phyloP scores from a whole-genome alignment of 2,797 vertebrate genomes.

The Nasua narica region DNA sequence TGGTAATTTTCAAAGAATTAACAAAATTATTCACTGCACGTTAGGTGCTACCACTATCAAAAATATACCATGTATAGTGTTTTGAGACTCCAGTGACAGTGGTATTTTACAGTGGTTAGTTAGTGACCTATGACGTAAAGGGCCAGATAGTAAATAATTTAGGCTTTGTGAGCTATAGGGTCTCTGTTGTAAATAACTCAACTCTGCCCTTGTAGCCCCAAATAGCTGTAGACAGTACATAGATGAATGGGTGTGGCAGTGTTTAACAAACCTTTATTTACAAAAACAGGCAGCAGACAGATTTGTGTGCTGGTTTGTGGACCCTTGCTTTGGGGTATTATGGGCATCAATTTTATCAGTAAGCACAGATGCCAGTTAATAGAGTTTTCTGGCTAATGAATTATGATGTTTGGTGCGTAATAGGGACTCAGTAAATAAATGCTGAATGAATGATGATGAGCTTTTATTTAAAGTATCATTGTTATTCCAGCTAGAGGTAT shows the following conservation, averaged over 20 bases:
- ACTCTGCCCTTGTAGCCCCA: neutral
- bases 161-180: neutral
- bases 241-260: neutral
- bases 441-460: neutral
- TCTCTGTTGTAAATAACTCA: neutral
- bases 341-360: neutral
- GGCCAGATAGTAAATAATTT: neutral
- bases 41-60: neutral
- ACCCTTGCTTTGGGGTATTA: neutral
- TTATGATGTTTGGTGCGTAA: neutral
- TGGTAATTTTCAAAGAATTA: conserved; percentile 26
- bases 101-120: neutral
- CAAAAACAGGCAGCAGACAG: neutral
- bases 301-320: neutral
- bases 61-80: neutral
- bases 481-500: neutral
- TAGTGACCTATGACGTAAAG: neutral
- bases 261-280: conserved; percentile 17
- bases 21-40: neutral
- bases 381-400: neutral
- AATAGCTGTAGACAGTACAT: neutral
- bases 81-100: neutral
- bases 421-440: neutral
- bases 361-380: neutral
- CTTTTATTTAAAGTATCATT: neutral